Evolutionary conservation across 1,140 invertebrate species (phyloP).

Genomic region (Cydia splendana): DNA sequence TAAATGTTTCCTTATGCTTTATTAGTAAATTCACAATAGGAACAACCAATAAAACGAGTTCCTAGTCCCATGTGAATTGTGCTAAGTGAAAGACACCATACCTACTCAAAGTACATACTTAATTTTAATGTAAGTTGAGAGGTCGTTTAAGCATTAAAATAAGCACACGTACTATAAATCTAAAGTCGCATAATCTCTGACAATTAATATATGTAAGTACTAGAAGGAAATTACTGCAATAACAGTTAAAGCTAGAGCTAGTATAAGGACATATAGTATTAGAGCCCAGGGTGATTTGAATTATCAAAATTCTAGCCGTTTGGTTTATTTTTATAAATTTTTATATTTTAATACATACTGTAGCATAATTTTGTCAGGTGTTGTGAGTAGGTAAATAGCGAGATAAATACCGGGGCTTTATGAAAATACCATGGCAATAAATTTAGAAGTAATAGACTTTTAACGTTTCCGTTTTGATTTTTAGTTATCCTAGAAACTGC

Average conservation of each 20-base stretch:
- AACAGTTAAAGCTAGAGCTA: background rate
- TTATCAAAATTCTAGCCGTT: too few species aligned
- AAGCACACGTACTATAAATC: background rate
- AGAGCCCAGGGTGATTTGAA: too few species aligned
- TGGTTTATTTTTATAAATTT: too few species aligned
- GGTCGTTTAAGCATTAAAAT: constrained; percentile 8
- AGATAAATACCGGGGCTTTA: too few species aligned
- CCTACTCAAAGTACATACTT: background rate
- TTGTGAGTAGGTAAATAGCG: too few species aligned
- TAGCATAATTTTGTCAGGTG: too few species aligned
- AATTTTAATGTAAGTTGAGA: background rate
- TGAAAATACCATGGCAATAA: too few species aligned
- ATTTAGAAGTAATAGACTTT: too few species aligned
- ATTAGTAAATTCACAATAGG: background rate
- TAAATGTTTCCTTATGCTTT: background rate
- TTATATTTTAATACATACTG: too few species aligned
- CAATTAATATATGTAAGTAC: background rate
- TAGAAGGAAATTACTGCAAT: background rate
- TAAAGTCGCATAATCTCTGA: background rate
- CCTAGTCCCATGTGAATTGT: background rate
- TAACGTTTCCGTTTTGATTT: too few species aligned
- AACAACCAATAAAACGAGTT: constrained; percentile 4
- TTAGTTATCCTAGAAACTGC: too few species aligned
- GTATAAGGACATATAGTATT: background rate
- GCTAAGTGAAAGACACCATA: background rate